These are phyloP conservation scores for Patella caerulea DNA, from an alignment of 2,888 invertebrate species.

Conservation along the genomic window DNA sequence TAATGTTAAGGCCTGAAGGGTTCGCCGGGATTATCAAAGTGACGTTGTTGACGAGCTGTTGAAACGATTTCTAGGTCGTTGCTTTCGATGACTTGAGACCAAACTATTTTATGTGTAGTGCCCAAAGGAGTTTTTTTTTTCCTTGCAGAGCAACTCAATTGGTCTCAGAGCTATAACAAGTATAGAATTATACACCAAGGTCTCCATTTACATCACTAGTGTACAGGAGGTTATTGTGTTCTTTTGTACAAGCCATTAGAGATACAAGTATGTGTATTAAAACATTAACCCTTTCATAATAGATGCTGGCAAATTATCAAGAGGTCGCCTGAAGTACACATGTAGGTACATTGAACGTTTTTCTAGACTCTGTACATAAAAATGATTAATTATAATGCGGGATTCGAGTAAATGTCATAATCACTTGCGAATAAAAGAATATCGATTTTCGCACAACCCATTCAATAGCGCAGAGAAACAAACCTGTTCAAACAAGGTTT, in stretches of 20 bases:
- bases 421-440: neutral
- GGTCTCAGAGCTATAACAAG: neutral
- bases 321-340: neutral
- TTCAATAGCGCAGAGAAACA: neutral
- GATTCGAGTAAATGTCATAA: neutral
- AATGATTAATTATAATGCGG: constrained; percentile 7
- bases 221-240: neutral
- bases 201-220: no score
- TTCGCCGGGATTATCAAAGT: constrained; percentile 5
- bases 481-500: constrained; percentile 7
- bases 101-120: neutral
- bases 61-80: constrained; percentile 10
- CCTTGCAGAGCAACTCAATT: neutral
- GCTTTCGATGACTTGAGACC: constrained; percentile 5
- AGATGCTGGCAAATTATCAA: no score
- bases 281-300: neutral
- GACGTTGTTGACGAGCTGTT: neutral
- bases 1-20: constrained; percentile 7
- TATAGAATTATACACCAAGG: no score
- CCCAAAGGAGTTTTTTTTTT: neutral
- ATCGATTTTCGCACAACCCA: neutral
- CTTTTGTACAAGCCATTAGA: neutral
- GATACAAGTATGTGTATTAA: neutral
- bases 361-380: neutral
- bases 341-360: constrained; percentile 2